phyloP scores from a whole-genome alignment of 2,113 vertebrate species.

The Xiphorhynchus elegans region DNA sequence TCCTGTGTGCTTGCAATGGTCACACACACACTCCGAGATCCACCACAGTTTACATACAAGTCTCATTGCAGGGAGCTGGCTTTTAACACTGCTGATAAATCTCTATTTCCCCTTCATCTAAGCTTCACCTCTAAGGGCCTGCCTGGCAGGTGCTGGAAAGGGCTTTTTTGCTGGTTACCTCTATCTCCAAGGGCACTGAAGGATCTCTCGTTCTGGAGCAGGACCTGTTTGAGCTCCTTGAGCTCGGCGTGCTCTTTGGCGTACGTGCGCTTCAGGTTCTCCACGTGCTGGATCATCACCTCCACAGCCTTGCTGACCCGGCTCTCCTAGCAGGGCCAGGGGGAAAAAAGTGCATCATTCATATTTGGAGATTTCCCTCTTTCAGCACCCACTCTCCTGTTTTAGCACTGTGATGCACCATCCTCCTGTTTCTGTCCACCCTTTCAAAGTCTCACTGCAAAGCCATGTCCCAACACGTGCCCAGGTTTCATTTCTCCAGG shows the following conservation, averaged over 20 bases:
- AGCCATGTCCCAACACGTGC: no score
- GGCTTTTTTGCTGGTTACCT: constrained; percentile 55
- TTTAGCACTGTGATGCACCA: rapidly evolving
- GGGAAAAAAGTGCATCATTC: not conserved
- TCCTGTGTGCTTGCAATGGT: not conserved
- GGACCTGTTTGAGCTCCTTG: constrained; percentile 87
- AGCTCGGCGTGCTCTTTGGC: constrained; percentile 91
- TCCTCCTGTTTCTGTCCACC: not conserved
- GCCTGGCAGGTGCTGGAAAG: not conserved
- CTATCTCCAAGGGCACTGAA: constrained; percentile 74
- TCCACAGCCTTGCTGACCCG: constrained; percentile 93
- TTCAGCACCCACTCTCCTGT: not conserved
- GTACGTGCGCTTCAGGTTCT: constrained; percentile 93
- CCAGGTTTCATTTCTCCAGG: not conserved
- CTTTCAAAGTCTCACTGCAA: not conserved
- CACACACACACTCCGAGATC: rapidly evolving
- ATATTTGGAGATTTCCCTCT: no score
- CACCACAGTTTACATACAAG: not conserved
- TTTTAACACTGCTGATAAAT: not conserved
- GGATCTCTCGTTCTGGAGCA: constrained; percentile 86
- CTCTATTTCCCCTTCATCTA: not conserved
- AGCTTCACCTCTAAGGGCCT: not conserved
- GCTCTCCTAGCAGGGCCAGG: constrained; percentile 79
- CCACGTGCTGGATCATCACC: constrained; percentile 97
- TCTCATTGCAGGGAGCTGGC: not conserved